A percentile compares a stretch with the other conserved stretches of the same genome.
These are phyloP conservation scores for Madoqua kirkii DNA, from an alignment of 2,113 vertebrate species.

Conservation along the genomic window DNA sequence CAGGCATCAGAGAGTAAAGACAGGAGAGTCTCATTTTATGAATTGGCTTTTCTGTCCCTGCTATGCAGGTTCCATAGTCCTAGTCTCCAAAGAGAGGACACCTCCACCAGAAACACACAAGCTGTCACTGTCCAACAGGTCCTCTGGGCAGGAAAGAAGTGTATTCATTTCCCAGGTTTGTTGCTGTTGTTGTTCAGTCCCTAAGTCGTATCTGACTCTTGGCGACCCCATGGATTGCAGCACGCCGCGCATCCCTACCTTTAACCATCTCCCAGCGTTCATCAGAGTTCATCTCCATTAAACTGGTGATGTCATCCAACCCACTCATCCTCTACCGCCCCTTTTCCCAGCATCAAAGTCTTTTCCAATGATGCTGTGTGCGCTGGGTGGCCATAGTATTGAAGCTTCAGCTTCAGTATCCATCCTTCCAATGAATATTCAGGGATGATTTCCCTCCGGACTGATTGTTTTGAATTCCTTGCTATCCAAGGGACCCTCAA, in stretches of 20 bases:
- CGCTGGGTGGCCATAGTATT: not conserved
- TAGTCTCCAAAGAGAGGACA: not conserved
- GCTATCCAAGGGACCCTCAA: not conserved
- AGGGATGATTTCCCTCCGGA: not conserved
- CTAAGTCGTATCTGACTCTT: not conserved
- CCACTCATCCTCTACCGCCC: not conserved
- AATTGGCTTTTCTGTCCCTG: not conserved
- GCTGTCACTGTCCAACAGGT: too few species aligned
- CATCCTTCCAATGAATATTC: not conserved
- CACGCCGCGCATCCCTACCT: not conserved
- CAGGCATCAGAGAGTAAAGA: not conserved
- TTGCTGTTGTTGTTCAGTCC: not conserved
- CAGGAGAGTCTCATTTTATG: not conserved
- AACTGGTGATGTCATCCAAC: not conserved
- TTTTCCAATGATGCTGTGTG: not conserved
- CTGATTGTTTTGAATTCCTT: not conserved
- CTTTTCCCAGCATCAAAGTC: not conserved
- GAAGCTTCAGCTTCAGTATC: not conserved
- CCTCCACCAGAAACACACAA: not conserved
- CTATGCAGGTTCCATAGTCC: not conserved
- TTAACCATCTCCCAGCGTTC: not conserved
- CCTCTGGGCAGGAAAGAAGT: not conserved
- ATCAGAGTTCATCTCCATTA: not conserved
- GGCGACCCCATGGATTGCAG: accelerated
- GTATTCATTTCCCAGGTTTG: not conserved